These are phyloP conservation scores for Apostichopus leukothele DNA, from an alignment of 53 echinoderm and acorn worm genomes.

Conservation along the genomic window DNA sequence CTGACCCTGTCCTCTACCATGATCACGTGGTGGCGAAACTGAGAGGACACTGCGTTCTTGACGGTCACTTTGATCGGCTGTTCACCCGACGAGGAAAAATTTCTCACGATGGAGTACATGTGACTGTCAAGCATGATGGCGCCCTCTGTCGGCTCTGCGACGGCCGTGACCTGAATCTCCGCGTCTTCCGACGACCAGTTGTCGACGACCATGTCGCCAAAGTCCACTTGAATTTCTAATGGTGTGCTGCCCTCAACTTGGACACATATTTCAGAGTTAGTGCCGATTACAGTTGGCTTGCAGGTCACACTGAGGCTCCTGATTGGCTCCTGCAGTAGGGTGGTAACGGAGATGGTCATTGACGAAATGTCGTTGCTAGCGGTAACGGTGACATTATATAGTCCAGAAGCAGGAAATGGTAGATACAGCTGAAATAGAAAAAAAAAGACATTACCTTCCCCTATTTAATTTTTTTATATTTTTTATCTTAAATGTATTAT, in stretches of 20 bases:
- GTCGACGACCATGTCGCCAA: constrained; percentile 58
- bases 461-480: no score
- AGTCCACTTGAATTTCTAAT: constrained; percentile 66
- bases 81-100: constrained; percentile 64
- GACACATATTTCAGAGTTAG: constrained; percentile 58
- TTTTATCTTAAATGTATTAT: no score
- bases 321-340: constrained; percentile 83
- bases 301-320: constrained; percentile 53
- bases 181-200: constrained; percentile 46
- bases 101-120: constrained; percentile 56
- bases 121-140: constrained; percentile 30
- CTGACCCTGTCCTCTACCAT: constrained; percentile 80
- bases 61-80: constrained; percentile 58
- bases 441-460: neutral
- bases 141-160: constrained; percentile 30
- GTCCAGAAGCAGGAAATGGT: constrained; percentile 65
- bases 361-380: constrained; percentile 76
- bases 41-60: constrained; percentile 65
- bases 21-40: constrained; percentile 48
- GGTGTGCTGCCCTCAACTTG: constrained; percentile 66
- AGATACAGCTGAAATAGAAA: constrained; percentile 57
- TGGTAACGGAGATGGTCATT: constrained; percentile 34
- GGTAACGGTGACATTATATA: constrained; percentile 76
- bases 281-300: constrained; percentile 56
- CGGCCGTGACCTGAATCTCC: neutral